These are phyloP conservation scores for Diprion similis DNA, from an alignment of 1,140 invertebrate genomes.

Conservation along the genomic window DNA sequence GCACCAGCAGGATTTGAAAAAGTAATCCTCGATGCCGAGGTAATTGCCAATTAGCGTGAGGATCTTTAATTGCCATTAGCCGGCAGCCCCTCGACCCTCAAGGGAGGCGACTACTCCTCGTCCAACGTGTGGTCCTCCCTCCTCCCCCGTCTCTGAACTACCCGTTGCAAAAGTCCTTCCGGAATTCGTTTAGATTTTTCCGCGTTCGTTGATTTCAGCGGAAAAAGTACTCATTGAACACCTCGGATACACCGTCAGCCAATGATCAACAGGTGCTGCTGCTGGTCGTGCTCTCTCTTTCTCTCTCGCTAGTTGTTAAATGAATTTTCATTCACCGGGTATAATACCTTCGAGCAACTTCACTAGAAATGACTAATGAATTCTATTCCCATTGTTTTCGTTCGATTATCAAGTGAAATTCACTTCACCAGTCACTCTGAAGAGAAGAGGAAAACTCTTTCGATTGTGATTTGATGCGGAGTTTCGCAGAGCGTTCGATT, in stretches of 20 bases:
- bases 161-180: neutral
- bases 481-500: too few species aligned
- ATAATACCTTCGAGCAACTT: too few species aligned
- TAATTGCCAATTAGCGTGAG: conserved; percentile 62
- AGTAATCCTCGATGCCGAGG: conserved; percentile 45
- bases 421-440: too few species aligned
- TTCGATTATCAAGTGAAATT: too few species aligned
- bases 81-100: conserved; percentile 19
- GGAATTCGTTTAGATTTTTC: too few species aligned
- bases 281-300: conserved; percentile 25
- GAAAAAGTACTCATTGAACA: conserved; percentile 22
- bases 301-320: conserved; percentile 19
- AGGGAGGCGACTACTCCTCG: neutral
- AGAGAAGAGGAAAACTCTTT: too few species aligned
- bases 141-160: too few species aligned
- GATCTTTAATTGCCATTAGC: conserved; percentile 62
- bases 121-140: neutral
- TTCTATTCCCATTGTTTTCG: too few species aligned
- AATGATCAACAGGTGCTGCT: conserved; percentile 17
- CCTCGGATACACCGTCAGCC: conserved; percentile 38
- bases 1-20: conserved; percentile 32
- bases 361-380: too few species aligned
- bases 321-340: neutral
- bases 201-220: conserved; percentile 28
- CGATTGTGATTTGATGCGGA: too few species aligned